Percentiles rank a stretch among this genome's conserved stretches.
Conservation (phyloP, 2,113 vertebrate species). For the Menidia beryllina region DNA sequence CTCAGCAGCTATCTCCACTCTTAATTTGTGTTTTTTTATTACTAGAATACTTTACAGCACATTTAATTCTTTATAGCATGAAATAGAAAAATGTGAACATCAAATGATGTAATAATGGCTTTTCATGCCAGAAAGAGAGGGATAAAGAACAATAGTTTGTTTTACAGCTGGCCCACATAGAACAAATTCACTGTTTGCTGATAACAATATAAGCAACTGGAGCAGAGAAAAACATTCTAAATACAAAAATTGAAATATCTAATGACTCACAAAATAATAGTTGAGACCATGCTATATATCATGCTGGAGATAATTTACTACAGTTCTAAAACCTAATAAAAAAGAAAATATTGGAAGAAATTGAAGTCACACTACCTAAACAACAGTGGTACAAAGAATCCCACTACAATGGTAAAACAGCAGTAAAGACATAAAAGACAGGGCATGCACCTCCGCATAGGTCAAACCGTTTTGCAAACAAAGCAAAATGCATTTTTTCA, state of each 20-base stretch:
- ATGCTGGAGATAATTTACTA: background rate
- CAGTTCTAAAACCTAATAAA: background rate
- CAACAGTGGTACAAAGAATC: background rate
- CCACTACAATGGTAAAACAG: conserved; percentile 40
- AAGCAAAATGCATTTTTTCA: conserved; percentile 4
- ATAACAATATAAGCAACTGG: conserved; percentile 49
- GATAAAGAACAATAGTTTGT: no score
- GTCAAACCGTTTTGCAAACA: conserved; percentile 13
- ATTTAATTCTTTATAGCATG: background rate
- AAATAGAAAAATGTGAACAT: background rate
- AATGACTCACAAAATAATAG: background rate
- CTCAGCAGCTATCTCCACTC: no score
- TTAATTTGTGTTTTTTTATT: no score
- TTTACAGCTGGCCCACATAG: no score
- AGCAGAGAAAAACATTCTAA: conserved; percentile 3
- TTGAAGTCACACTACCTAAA: background rate
- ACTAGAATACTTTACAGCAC: background rate
- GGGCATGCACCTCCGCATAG: conserved; percentile 39
- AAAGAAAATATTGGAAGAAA: background rate
- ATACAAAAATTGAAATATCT: background rate
- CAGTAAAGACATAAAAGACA: conserved; percentile 9
- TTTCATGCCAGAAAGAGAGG: background rate
- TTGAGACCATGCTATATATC: background rate
- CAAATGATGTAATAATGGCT: conserved; percentile 21
- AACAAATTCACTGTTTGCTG: conserved; percentile 43